phyloP scores from a whole-genome alignment of 2,113 vertebrate genomes.

The Callionymus lyra region DNA sequence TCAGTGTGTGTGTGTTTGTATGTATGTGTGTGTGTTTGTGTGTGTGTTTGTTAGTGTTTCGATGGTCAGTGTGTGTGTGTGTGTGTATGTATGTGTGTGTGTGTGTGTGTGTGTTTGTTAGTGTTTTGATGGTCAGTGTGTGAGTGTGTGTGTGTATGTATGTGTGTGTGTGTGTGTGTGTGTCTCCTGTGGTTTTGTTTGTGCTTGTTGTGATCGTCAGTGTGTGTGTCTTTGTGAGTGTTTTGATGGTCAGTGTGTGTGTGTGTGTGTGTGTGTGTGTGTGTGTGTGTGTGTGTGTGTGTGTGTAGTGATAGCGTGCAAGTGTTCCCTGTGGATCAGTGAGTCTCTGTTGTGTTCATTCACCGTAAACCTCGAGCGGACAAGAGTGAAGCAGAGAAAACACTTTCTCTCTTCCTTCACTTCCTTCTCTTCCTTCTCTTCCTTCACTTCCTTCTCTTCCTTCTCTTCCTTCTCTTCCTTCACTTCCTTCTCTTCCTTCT shows the following conservation, averaged over 20 bases:
- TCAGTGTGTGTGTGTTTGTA: too few species aligned
- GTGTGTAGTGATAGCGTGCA: slow-evolving; percentile 67
- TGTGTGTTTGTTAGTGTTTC: too few species aligned
- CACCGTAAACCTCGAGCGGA: slow-evolving; percentile 61
- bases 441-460: too few species aligned
- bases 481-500: too few species aligned
- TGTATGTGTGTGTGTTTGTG: too few species aligned
- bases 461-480: too few species aligned
- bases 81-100: background rate
- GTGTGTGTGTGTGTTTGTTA: slow-evolving; percentile 3
- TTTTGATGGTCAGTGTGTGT: slow-evolving; percentile 62
- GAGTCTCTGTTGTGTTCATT: slow-evolving; percentile 64
- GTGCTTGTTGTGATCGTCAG: too few species aligned
- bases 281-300: slow-evolving; percentile 44
- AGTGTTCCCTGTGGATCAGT: slow-evolving; percentile 61
- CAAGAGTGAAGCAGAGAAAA: slow-evolving; percentile 60
- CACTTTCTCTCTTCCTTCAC: slow-evolving; percentile 28
- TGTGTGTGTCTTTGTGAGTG: too few species aligned
- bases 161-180: slow-evolving; percentile 52
- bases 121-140: slow-evolving; percentile 10
- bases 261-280: slow-evolving; percentile 61
- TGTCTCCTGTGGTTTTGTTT: slow-evolving; percentile 65
- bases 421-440: slow-evolving; percentile 18
- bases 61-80: background rate
- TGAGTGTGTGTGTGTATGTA: slow-evolving; percentile 37